Evolutionary conservation across 1,140 invertebrate species (phyloP).

Genomic region (Cecropterus lyciades): DNA sequence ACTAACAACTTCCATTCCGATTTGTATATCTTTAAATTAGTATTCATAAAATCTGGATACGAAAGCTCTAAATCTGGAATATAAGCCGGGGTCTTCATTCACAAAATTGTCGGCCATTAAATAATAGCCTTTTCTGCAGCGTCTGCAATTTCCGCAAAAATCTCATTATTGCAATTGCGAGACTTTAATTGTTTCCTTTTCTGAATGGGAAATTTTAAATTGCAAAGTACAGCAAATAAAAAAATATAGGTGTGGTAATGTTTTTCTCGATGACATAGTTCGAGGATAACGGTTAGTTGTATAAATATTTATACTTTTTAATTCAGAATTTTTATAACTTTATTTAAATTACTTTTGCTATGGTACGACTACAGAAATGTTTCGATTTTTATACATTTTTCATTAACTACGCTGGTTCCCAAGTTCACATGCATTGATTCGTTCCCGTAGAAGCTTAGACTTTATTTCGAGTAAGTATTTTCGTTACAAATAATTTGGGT

Average conservation of each 20-base stretch:
- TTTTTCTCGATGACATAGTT: neutral
- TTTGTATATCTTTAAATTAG: conserved; percentile 35
- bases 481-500: conserved; percentile 54
- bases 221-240: neutral
- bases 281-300: no score
- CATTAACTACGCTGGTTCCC: neutral
- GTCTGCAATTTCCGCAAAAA: conserved; percentile 25
- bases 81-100: conserved; percentile 5
- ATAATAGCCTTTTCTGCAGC: conserved; percentile 24
- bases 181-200: conserved; percentile 7
- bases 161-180: conserved; percentile 25
- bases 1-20: conserved; percentile 17
- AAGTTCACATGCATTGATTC: conserved; percentile 13
- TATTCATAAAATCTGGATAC: conserved; percentile 29
- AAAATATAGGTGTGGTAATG: neutral
- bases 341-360: no score
- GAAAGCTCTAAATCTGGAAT: conserved; percentile 13
- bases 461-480: conserved; percentile 49
- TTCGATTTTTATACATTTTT: neutral
- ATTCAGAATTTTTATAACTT: no score
- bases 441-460: conserved; percentile 32
- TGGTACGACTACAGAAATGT: no score
- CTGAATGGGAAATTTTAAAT: neutral
- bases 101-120: conserved; percentile 20
- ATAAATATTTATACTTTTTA: no score